phyloP scores from a whole-genome alignment of 2,113 vertebrate genomes.

The Tychaedon coryphoeus region DNA sequence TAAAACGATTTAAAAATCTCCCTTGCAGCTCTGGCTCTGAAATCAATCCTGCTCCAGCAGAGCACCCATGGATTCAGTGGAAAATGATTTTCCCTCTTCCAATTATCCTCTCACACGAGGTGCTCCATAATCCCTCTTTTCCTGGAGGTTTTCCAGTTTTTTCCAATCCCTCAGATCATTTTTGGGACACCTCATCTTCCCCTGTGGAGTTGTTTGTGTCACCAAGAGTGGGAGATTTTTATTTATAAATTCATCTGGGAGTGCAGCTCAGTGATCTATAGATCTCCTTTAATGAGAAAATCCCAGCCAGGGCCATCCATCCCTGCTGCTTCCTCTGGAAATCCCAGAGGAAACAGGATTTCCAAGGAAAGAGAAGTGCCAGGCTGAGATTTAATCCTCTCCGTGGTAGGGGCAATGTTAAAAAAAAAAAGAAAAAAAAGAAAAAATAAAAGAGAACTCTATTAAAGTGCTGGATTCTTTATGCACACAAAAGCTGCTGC shows the following conservation, averaged over 20 bases:
- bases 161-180: neutral
- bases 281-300: neutral
- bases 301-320: neutral
- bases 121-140: neutral
- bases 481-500: neutral
- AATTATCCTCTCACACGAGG: neutral
- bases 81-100: neutral
- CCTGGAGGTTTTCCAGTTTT: neutral
- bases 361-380: neutral
- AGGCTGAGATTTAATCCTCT: constrained; percentile 5
- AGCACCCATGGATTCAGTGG: neutral
- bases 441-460: neutral
- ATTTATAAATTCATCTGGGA: neutral
- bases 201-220: neutral
- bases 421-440: neutral
- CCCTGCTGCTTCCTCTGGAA: neutral
- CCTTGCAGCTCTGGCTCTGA: neutral
- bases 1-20: neutral
- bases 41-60: neutral
- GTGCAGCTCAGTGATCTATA: neutral
- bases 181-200: neutral
- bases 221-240: neutral
- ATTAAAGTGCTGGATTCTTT: neutral
- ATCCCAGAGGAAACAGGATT: neutral
- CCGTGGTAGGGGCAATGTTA: neutral